A percentile compares a stretch with the other conserved stretches of the same genome.
Conservation (phyloP, 2,888 invertebrate species). For the Phalera bucephala region DNA sequence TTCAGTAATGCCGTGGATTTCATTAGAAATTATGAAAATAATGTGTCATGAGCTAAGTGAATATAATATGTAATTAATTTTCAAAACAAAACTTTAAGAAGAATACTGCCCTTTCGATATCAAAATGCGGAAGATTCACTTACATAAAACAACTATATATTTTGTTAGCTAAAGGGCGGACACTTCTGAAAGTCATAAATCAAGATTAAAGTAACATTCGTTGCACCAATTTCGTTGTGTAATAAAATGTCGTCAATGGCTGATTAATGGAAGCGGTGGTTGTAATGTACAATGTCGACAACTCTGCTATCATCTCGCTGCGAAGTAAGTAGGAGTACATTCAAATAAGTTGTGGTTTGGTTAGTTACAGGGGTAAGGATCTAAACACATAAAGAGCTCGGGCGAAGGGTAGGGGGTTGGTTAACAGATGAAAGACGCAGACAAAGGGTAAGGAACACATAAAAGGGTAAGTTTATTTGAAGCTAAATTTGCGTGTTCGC, state of each 20-base stretch:
- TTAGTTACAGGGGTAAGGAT: conserved; percentile 80
- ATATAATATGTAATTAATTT: background rate
- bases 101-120: conserved; percentile 16
- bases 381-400: conserved; percentile 82
- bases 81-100: conserved; percentile 21
- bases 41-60: no score
- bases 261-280: conserved; percentile 76
- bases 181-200: conserved; percentile 30
- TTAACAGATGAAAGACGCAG: conserved; percentile 92
- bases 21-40: no score
- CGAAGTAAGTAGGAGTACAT: conserved; percentile 71
- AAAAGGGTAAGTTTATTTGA: conserved; percentile 83
- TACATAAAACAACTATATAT: conserved; percentile 7
- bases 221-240: conserved; percentile 77
- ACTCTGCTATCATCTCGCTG: conserved; percentile 65
- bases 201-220: conserved; percentile 34
- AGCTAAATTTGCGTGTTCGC: conserved; percentile 82
- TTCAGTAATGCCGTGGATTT: no score
- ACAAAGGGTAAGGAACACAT: conserved; percentile 88
- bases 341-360: conserved; percentile 76
- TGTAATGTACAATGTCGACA: conserved; percentile 77
- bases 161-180: conserved; percentile 15
- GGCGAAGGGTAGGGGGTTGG: conserved; percentile 80
- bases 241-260: conserved; percentile 54
- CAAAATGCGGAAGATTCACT: conserved; percentile 28